Conservation (phyloP, 2,797 vertebrate genomes). For the Acanthiza pusilla region DNA sequence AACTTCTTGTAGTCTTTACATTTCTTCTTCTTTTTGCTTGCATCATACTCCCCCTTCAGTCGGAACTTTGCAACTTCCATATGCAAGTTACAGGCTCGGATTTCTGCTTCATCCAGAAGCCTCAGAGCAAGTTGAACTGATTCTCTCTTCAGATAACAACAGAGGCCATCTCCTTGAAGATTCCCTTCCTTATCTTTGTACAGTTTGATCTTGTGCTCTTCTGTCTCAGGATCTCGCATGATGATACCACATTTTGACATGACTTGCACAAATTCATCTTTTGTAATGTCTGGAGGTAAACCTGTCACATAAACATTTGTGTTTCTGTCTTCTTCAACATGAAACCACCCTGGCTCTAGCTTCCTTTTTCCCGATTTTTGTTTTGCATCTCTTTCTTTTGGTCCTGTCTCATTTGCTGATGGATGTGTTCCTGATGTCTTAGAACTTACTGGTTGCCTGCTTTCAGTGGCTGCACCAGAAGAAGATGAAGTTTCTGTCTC, state of each 20-base stretch:
- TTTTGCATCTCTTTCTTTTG: no score
- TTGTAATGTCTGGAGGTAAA: constrained; percentile 88
- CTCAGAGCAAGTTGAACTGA: constrained; percentile 84
- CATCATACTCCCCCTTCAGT: constrained; percentile 91
- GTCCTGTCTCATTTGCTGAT: no score
- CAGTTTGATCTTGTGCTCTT: constrained; percentile 92
- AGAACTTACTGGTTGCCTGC: no score
- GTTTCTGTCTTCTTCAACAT: no score
- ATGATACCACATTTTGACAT: constrained; percentile 96
- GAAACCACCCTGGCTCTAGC: no score
- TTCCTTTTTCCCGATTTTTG: no score
- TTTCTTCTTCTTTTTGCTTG: constrained; percentile 94
- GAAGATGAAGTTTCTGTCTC: no score
- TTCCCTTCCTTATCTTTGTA: constrained; percentile 93
- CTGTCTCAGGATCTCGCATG: constrained; percentile 89
- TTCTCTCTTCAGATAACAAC: constrained; percentile 95
- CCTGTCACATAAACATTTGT: constrained; percentile 66
- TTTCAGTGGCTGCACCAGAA: no score
- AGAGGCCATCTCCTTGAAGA: constrained; percentile 92
- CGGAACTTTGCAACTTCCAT: constrained; percentile 91
- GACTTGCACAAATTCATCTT: constrained; percentile 88
- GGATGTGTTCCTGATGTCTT: no score
- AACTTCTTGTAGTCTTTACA: constrained; percentile 89
- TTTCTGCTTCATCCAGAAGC: constrained; percentile 89
- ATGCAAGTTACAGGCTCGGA: constrained; percentile 88